A percentile compares a stretch with the other conserved stretches of the same genome.
Conservation (phyloP, 2,888 invertebrate genomes). For the Creontiades dilutus region DNA sequence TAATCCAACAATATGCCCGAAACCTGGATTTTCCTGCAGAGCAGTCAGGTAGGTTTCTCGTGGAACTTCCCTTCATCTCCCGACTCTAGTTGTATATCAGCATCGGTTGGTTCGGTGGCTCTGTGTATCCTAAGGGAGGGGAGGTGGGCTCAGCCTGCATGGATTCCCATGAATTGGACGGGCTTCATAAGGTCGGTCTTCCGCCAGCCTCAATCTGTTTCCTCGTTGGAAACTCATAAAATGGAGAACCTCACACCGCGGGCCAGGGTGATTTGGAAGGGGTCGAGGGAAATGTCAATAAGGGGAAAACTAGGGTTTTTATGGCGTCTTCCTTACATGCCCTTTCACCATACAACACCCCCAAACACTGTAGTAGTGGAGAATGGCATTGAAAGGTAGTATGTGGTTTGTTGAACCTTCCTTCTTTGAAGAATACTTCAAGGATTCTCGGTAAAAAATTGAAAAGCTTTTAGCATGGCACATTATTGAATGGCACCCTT, state of each 20-base stretch:
- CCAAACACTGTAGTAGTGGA: background rate
- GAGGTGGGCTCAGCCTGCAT: background rate
- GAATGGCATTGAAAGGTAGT: no score
- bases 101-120: background rate
- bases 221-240: slow-evolving; percentile 35
- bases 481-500: no score
- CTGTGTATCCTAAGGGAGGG: background rate
- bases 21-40: background rate
- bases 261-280: background rate
- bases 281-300: slow-evolving; percentile 1
- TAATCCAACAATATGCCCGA: background rate
- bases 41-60: background rate
- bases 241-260: background rate
- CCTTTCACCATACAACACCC: background rate
- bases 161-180: background rate
- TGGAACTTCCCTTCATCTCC: background rate
- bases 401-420: no score
- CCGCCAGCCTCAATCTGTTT: background rate
- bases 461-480: no score
- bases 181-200: slow-evolving; percentile 24
- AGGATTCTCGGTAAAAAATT: no score
- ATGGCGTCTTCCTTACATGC: background rate
- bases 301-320: background rate
- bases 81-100: background rate
- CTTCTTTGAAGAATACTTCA: no score